Evolutionary conservation across 2,113 vertebrate genomes (phyloP), one percentile per base, ranked within the genome.

Genomic region (Hiodon tergisus): DNA sequence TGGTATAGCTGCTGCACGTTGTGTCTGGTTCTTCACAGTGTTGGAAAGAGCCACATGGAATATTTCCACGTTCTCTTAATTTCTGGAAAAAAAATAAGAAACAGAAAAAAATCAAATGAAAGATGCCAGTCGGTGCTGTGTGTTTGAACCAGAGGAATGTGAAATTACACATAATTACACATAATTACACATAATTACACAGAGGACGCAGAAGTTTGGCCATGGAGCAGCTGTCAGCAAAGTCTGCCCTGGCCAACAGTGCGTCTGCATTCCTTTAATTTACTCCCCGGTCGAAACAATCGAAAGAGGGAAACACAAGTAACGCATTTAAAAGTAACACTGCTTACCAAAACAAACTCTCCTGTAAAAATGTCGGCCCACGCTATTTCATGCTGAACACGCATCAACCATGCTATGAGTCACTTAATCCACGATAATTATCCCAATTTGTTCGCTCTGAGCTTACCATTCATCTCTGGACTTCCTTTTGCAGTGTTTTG

Each of bases 81-180:
- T 71, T n/a, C 55, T 71, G 70, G 55, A 16, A 17, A 48, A 14
- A 17, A 63, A 48, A 48, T 46, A 0, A 10, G 16, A 59, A 31
- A n/a, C 4, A 31, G 55, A 16, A 17, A 48, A 14, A 17, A 63
- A 48, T 14, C 31, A 0, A 10, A 9, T 47, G 10, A n/a, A 5
- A 13, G 3, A 13, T 71, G 54, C 52, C 4, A 5, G 55, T n/a
- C 53, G 16, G 8, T 31, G 69, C 52, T 57, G 17, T 70, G 53
- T 17, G 47, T 17, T 59, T 9, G 31, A 14, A 47, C 46, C 50
- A 14, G 31, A 50, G 70, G 70, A 71, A 71, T 50, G 57, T n/a
- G 57, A 71, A 60, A 71, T 71, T 71, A 57, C 50, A 71, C 31
- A 59, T 71, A 71, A 71, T 71, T 59, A 71, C 31, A 60, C 57